These are phyloP conservation scores for Cebidichthys violaceus DNA, from an alignment of 2,113 vertebrate genomes.

Conservation along the genomic window DNA sequence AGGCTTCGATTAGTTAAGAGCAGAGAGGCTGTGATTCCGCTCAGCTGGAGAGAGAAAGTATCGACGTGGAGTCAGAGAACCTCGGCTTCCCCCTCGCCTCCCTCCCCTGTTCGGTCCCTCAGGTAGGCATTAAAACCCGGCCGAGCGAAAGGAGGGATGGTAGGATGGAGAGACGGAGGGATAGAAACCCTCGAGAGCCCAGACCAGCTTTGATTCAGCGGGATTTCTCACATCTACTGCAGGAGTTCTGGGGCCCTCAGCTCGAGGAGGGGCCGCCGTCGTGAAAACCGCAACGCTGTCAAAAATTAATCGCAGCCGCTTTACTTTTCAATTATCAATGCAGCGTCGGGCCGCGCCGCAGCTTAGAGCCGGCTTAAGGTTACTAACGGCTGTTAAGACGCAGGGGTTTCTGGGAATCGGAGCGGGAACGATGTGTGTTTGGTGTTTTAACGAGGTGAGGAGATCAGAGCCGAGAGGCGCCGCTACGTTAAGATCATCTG, in stretches of 20 bases:
- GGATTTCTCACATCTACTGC: constrained; percentile 71
- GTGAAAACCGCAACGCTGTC: constrained; percentile 67
- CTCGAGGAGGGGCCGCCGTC: constrained; percentile 31
- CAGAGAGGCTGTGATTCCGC: constrained; percentile 71
- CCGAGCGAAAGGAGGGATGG: constrained; percentile 53
- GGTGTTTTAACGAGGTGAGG: constrained; percentile 56
- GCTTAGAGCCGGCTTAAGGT: constrained; percentile 78
- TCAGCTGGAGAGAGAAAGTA: constrained; percentile 74
- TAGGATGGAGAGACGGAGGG: constrained; percentile 34
- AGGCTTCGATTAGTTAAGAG: constrained; percentile 76
- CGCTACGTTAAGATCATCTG: constrained; percentile 5
- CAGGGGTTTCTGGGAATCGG: constrained; percentile 60
- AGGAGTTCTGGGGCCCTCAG: neutral
- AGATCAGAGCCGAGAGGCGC: constrained; percentile 24
- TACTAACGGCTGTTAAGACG: constrained; percentile 76
- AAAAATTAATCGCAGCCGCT: constrained; percentile 74
- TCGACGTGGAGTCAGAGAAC: constrained; percentile 74
- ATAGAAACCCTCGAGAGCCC: constrained; percentile 46
- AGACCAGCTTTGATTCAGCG: constrained; percentile 66
- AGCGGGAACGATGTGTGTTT: constrained; percentile 23
- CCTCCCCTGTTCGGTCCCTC: constrained; percentile 67
- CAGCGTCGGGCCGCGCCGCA: constrained; percentile 55
- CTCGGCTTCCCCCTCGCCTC: constrained; percentile 52
- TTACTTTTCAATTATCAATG: constrained; percentile 81
- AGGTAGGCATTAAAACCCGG: constrained; percentile 75